Evolutionary conservation across 2,113 vertebrate species (phyloP), one percentile per base, ranked within the genome.

Genomic region (Sander vitreus): DNA sequence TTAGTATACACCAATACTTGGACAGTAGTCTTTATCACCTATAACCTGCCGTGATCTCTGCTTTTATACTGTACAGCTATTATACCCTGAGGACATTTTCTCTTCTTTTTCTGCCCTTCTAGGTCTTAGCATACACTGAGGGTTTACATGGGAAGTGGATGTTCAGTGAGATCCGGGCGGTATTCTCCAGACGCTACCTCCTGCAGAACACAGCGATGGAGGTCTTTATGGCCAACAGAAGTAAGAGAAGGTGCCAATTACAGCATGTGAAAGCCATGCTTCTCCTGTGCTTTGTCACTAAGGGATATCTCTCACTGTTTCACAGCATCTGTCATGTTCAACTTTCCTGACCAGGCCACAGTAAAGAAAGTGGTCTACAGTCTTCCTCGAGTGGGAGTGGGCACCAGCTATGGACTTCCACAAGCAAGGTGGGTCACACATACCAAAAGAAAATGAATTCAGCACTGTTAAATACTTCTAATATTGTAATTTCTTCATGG

Each of bases 61-160:
- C 5, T 78, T 75, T 72, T 58, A 69, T 55, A 50, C 36, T 16
- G 14, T 50, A 36, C 33, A 68, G 7, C 23, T 74, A 11, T 51
- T 27, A 55, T 53, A 58, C 48, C 48, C 36, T 36, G 2, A 5
- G 2, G 25, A 55, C 23, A 23, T 58, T 62, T 33, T 67, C 59
- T 73, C 2, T 67, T n/a, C 36, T 67, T 14, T 73, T 19, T 27
- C 39, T 58, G 60, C 5, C 63, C 27, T 5, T 48, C 85, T 87
- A 99, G 98, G 96, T 99, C 66, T 96, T 99, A 4, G 97, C 96
- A 0, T 99, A 99, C 90, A 97, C 98, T 0, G 98, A 99, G 86
- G 98, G 98, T 11, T 96, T 99, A 80, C 98, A 99, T 89, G 98
- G 98, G 76, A 99, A 99, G 94, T 99, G 98, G 98, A 99, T 99